Base-by-base conservation (phyloP, 2,113 vertebrate species). In the Isurus oxyrinchus region DNA sequence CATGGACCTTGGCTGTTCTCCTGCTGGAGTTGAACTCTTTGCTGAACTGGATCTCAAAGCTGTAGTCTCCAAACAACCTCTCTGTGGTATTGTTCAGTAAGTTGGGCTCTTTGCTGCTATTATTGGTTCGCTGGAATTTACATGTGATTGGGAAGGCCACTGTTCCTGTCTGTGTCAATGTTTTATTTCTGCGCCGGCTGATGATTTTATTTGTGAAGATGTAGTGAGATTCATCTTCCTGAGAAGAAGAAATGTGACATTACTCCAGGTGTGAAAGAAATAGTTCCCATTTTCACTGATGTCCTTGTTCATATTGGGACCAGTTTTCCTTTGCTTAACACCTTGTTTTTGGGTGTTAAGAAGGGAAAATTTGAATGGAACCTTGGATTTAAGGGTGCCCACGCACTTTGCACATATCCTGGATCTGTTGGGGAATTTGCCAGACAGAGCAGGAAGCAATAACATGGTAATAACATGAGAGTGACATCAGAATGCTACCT, bases 41-140 rank as follows among this genome's bases (percentile, higher is more conserved):
- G 63, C 96, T 96, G 81, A 96, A 84, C 31, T 96, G 91, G 66
- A 96, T 96, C 10, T 96, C 96, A 96, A 97, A 96, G 14, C 94
- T 97, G 61, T 96, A 96, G 35, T n/a, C 96, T 21, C 96, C 95
- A 88, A 97, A 96, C 3, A 67, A 40, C 63, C 61, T 25, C 13
- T 96, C 95, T 5, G 3, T 10, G 2, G 59, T 59, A 21, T 57
- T n/a, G 5, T 86, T 96, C 66, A 69, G 49, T 55, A 90, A 59
- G 3, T 44, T 27, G 57, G 16, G 1, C 13, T 96, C 25, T 21
- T 88, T 69, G 49, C 81, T 49, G 7, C 11, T 59, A 44, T 95
- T 11, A 2, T 72, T 90, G 14, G 19, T 69, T 53, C 57, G 57
- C 44, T 53, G n/a, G 40, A 91, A 94, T 63, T 94, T 96, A 84